Conservation (phyloP, 2,797 vertebrate species). For the Hylomyscus alleni region DNA sequence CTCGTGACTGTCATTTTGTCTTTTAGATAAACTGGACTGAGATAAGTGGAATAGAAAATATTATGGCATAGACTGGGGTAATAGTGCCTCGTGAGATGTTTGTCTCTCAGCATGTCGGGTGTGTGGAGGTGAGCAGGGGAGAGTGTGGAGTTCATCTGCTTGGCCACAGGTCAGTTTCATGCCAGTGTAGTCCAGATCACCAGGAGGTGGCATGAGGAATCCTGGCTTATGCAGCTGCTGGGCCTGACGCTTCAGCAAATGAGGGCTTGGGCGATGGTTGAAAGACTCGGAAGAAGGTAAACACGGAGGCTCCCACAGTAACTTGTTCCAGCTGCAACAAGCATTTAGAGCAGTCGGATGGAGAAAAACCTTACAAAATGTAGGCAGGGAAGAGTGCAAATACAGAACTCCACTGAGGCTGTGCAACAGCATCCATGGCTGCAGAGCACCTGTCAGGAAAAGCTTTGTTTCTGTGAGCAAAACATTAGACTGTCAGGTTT, state of each 20-base stretch:
- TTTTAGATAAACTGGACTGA: slow-evolving; percentile 24
- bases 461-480: not conserved
- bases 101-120: not conserved
- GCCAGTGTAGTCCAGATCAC: too few relatives aligned
- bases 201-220: too few relatives aligned
- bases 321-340: not conserved
- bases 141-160: fast-evolving
- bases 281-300: not conserved
- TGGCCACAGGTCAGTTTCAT: fast-evolving
- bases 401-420: fast-evolving
- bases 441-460: not conserved
- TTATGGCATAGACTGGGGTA: not conserved
- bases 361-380: not conserved
- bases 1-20: not conserved
- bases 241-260: not conserved
- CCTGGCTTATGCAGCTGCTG: not conserved
- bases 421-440: fast-evolving
- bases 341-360: fast-evolving
- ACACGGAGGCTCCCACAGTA: not conserved
- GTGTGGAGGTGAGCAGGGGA: fast-evolving
- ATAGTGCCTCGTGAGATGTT: not conserved
- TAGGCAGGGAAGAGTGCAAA: too few relatives aligned
- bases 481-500: not conserved
- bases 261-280: not conserved
- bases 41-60: slow-evolving; percentile 34